These are phyloP conservation scores for Corythornis cristatus DNA, from an alignment of 2,113 vertebrate species.

Conservation along the genomic window DNA sequence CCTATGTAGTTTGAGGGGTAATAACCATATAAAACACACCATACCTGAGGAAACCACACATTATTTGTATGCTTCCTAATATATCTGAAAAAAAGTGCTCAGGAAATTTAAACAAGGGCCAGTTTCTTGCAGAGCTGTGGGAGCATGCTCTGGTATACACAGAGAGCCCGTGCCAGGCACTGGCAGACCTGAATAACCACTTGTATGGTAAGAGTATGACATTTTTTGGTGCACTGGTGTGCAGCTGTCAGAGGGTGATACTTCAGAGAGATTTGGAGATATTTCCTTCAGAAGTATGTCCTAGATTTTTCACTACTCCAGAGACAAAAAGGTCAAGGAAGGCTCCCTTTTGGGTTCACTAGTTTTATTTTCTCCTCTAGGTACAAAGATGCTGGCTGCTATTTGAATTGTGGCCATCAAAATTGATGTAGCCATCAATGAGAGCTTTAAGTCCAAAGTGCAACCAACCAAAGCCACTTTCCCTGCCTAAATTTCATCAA, in stretches of 20 bases:
- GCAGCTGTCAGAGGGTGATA: not conserved
- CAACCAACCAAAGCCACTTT: not conserved
- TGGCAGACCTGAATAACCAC: not conserved
- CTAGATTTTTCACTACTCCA: not conserved
- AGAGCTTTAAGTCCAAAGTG: not conserved
- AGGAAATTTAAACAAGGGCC: not conserved
- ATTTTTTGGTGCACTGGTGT: not conserved
- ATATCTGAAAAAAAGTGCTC: not conserved
- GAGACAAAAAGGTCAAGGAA: not conserved
- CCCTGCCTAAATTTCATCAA: not conserved
- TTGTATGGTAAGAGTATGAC: not conserved
- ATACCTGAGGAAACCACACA: not conserved
- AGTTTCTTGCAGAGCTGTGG: not conserved
- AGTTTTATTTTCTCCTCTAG: constrained; percentile 8
- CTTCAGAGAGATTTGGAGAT: not conserved
- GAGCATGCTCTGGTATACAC: not conserved
- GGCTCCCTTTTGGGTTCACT: not conserved
- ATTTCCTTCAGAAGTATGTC: not conserved
- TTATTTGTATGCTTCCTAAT: not conserved
- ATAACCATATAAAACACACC: not conserved
- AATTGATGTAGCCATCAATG: not conserved
- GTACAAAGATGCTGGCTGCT: not conserved
- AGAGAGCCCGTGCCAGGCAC: not conserved
- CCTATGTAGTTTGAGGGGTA: not conserved
- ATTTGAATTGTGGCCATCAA: not conserved